Percentiles rank a stretch among this genome's conserved stretches.
Evolutionary conservation across 2,113 vertebrate species (phyloP).

Genomic region (Corydoras maculifer): DNA sequence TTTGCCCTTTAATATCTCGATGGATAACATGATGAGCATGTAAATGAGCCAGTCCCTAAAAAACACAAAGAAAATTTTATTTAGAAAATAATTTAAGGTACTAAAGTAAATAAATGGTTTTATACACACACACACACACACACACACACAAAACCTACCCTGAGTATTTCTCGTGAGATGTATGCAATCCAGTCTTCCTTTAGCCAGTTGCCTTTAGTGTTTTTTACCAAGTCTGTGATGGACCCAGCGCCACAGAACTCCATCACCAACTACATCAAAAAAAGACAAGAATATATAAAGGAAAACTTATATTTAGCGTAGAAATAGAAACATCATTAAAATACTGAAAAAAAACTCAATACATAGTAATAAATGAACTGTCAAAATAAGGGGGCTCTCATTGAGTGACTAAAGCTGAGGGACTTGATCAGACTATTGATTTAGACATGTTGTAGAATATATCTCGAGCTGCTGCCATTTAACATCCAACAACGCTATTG

Average conservation of each 20-base stretch:
- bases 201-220: conserved; percentile 93
- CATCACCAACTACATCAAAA: conserved; percentile 83
- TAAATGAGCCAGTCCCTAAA: conserved; percentile 88
- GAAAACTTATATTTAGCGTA: too few species aligned
- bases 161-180: conserved; percentile 95
- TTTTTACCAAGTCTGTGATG: conserved; percentile 97
- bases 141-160: conserved; percentile 44
- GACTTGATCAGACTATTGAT: background rate
- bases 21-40: conserved; percentile 97
- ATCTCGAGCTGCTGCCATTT: too few species aligned
- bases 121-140: background rate
- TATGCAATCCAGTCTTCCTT: conserved; percentile 99
- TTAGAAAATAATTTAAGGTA: background rate
- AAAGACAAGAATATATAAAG: background rate
- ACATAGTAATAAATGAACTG: background rate
- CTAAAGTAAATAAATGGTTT: background rate
- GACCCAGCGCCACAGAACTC: conserved; percentile 97
- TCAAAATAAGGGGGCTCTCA: background rate
- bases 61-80: background rate
- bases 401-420: too few species aligned
- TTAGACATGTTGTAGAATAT: too few species aligned
- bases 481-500: too few species aligned
- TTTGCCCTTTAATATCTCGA: conserved; percentile 97
- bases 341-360: too few species aligned
- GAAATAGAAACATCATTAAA: too few species aligned